phyloP scores from a whole-genome alignment of 1,140 invertebrate species.

The Trichonephila clavata region DNA sequence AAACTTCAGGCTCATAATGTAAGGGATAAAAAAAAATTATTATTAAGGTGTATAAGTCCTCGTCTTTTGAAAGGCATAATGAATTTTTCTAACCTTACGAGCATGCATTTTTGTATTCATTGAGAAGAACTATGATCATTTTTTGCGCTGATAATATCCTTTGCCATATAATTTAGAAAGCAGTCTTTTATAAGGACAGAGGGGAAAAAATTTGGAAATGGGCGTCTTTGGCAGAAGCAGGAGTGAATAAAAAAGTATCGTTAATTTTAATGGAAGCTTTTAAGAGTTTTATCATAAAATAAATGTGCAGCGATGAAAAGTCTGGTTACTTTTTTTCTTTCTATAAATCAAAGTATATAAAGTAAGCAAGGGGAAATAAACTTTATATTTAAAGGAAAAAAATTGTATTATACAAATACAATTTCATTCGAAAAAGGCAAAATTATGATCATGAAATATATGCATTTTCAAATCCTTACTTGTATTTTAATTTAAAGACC shows the following conservation, averaged over 20 bases:
- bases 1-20: not conserved
- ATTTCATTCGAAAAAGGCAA: no score
- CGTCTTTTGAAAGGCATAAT: constrained; percentile 21
- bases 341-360: no score
- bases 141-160: not conserved
- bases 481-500: no score
- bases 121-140: not conserved
- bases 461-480: no score
- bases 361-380: no score
- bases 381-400: no score
- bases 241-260: constrained; percentile 2
- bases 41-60: not conserved
- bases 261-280: constrained; percentile 45
- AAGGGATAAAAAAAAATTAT: not conserved
- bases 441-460: no score
- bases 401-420: no score
- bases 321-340: not conserved
- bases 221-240: not conserved
- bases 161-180: not conserved
- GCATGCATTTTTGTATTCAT: constrained; percentile 14
- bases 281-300: constrained; percentile 30
- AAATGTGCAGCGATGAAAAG: constrained; percentile 1
- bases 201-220: not conserved
- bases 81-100: not conserved
- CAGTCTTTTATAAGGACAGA: not conserved